Percentiles rank a stretch among this genome's conserved stretches.
phyloP scores from a whole-genome alignment of 2,113 vertebrate genomes.

The Theristicus caerulescens region DNA sequence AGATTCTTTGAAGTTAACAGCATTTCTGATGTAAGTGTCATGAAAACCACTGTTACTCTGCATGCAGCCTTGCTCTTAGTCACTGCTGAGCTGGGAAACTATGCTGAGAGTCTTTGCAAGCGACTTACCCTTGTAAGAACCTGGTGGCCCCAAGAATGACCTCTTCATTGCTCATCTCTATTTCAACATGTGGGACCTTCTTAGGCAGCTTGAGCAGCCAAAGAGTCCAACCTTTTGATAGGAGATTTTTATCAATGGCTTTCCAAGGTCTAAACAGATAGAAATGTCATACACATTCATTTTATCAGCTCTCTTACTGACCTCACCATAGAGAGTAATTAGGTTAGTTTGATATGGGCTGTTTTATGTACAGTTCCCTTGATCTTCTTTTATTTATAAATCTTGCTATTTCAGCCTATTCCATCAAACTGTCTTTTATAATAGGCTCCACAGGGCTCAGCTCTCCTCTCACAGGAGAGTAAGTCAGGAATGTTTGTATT shows the following conservation, averaged over 20 bases:
- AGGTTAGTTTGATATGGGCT: not conserved
- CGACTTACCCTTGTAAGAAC: not conserved
- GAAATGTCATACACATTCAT: not conserved
- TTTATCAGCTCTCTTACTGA: not conserved
- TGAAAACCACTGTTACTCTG: not conserved
- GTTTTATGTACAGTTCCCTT: constrained; percentile 6
- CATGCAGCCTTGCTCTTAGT: not conserved
- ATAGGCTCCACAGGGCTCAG: constrained; percentile 8
- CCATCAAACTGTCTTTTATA: constrained; percentile 1
- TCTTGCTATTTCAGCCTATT: not conserved
- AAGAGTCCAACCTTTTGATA: not conserved
- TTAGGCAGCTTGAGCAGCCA: not conserved
- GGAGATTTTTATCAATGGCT: not conserved
- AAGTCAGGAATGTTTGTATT: not conserved
- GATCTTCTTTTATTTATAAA: constrained; percentile 19
- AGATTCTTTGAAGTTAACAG: not conserved
- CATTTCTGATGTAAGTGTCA: not conserved
- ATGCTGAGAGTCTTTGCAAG: not conserved
- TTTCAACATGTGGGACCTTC: not conserved
- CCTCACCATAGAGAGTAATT: constrained; percentile 1
- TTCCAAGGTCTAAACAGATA: not conserved
- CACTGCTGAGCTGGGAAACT: not conserved
- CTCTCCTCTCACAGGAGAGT: not conserved
- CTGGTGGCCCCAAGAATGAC: not conserved
- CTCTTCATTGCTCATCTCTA: not conserved